These are phyloP conservation scores for Eurois occulta DNA, from an alignment of 2,888 invertebrate species.

Conservation along the genomic window DNA sequence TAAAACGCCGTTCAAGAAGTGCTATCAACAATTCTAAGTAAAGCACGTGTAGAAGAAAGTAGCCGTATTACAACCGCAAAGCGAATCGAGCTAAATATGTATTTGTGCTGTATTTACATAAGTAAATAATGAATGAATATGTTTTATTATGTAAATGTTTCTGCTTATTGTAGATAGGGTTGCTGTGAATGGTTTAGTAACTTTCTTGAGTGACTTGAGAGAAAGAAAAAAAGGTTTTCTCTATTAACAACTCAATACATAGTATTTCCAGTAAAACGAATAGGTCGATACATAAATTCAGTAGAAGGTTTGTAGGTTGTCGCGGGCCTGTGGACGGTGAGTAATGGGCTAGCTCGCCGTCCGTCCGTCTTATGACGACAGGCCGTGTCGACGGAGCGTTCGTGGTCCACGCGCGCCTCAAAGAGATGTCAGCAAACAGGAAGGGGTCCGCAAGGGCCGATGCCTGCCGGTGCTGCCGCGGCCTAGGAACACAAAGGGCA, in stretches of 20 bases:
- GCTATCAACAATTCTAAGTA: background rate
- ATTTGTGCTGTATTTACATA: constrained; percentile 32
- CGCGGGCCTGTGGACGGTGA: too few relatives aligned
- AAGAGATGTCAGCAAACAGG: too few relatives aligned
- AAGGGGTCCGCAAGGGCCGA: too few relatives aligned
- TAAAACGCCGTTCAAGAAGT: constrained; percentile 16
- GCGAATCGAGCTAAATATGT: constrained; percentile 33
- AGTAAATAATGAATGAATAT: constrained; percentile 40
- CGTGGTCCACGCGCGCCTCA: too few relatives aligned
- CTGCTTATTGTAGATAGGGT: constrained; percentile 3
- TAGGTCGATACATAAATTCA: background rate
- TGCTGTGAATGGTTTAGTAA: constrained; percentile 15
- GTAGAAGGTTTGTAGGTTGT: background rate
- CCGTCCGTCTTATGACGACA: too few relatives aligned
- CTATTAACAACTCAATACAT: background rate
- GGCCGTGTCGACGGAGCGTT: too few relatives aligned
- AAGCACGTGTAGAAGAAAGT: constrained; percentile 33
- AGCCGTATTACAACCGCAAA: constrained; percentile 35
- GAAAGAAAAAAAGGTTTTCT: background rate
- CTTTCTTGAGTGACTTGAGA: constrained; percentile 10
- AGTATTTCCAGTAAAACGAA: background rate
- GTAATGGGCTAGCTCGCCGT: too few relatives aligned
- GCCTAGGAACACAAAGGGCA: too few relatives aligned
- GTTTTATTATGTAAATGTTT: constrained; percentile 12
- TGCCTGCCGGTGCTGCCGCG: too few relatives aligned